Evolutionary conservation across 92 coral and sea anemone species (phyloP).

Genomic region (Montipora capitata): DNA sequence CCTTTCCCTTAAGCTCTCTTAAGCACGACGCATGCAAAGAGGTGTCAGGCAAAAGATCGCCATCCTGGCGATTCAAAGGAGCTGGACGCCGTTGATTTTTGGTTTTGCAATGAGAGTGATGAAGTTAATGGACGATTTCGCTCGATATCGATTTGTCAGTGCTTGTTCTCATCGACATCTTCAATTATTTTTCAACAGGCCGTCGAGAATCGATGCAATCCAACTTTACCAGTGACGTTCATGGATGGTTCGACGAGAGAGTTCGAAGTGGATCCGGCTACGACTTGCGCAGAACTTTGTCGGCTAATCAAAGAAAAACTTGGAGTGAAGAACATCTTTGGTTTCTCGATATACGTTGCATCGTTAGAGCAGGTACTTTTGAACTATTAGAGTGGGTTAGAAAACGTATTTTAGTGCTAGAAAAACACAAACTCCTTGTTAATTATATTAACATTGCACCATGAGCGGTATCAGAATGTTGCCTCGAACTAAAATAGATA

Average conservation of each 20-base stretch:
- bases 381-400: not conserved
- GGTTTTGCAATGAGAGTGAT: not conserved
- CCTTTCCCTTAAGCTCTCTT: no score
- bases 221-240: slow-evolving; percentile 75
- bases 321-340: slow-evolving; percentile 77
- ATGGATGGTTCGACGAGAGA: slow-evolving; percentile 75
- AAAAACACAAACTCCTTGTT: no score
- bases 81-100: no score
- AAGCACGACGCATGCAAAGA: no score
- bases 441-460: no score
- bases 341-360: slow-evolving; percentile 87
- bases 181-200: slow-evolving; percentile 53
- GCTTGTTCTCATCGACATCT: not conserved
- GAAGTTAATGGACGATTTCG: not conserved
- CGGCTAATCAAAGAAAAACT: slow-evolving; percentile 65
- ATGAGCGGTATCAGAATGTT: no score
- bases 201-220: slow-evolving; percentile 69
- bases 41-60: no score
- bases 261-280: slow-evolving; percentile 85
- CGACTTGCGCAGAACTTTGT: slow-evolving; percentile 86
- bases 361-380: slow-evolving; percentile 78
- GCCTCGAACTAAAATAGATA: no score
- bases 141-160: not conserved
- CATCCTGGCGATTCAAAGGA: no score
- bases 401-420: no score